A percentile compares a stretch with the other conserved stretches of the same genome.
These are phyloP conservation scores for Meloe dianella DNA, from an alignment of 2,888 invertebrate genomes.

Conservation along the genomic window DNA sequence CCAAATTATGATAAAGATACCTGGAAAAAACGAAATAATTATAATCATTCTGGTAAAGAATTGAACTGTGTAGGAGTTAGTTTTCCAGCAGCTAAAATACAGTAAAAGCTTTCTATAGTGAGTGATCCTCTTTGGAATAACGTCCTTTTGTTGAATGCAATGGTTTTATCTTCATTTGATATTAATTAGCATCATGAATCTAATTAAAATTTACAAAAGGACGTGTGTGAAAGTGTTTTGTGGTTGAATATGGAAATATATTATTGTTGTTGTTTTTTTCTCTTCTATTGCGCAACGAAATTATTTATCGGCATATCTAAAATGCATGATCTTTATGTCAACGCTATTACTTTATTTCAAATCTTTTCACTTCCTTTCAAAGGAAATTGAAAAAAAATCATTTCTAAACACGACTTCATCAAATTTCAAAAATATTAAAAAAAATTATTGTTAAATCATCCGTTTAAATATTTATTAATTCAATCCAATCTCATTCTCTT, in stretches of 20 bases:
- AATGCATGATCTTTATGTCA: constrained; percentile 7
- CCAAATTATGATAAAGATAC: too few species aligned
- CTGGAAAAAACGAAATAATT: too few species aligned
- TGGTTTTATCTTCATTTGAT: constrained; percentile 18
- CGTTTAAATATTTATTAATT: too few species aligned
- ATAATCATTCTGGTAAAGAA: too few species aligned
- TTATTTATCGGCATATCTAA: background rate
- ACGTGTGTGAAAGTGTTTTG: constrained; percentile 29
- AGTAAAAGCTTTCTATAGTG: background rate
- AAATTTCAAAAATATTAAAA: too few species aligned
- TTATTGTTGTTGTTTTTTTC: constrained; percentile 8
- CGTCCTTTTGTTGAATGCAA: too few species aligned
- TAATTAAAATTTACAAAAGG: constrained; percentile 4
- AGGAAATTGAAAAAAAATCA: too few species aligned
- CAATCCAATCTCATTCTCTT: background rate
- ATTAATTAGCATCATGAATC: constrained; percentile 13
- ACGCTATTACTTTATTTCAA: background rate
- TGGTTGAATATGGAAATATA: background rate
- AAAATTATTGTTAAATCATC: too few species aligned
- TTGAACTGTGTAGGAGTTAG: too few species aligned
- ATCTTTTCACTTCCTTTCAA: background rate
- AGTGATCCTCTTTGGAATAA: too few species aligned
- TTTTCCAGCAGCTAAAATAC: background rate
- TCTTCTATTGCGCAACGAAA: constrained; percentile 18
- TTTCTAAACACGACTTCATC: too few species aligned